phyloP scores from a whole-genome alignment of 2,888 invertebrate genomes.

The Alloscopus bannaensis region DNA sequence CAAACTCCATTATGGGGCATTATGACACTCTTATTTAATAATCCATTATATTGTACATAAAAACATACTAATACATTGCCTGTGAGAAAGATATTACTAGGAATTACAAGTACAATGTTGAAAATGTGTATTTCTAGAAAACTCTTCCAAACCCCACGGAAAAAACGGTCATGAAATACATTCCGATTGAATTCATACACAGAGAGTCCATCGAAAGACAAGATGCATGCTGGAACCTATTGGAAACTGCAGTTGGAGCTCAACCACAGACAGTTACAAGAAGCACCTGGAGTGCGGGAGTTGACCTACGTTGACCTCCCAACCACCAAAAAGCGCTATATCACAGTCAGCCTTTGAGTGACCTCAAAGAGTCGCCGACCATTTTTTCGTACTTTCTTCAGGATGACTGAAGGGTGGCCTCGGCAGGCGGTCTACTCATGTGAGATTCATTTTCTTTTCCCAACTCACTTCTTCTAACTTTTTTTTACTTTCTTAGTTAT shows the following conservation, averaged over 20 bases:
- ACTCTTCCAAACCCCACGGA: no score
- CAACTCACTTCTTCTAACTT: not conserved
- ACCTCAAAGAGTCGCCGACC: slow-evolving; percentile 72
- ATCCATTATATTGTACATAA: no score
- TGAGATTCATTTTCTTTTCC: slow-evolving; percentile 65
- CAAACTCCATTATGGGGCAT: no score
- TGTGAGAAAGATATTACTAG: no score
- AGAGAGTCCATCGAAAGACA: not conserved
- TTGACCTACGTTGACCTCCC: slow-evolving; percentile 69
- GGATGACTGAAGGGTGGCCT: slow-evolving; percentile 72
- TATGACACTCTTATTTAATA: no score
- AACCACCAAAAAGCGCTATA: slow-evolving; percentile 71
- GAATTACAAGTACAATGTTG: no score
- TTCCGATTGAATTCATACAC: not conserved
- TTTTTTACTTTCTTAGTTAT: slow-evolving; percentile 40
- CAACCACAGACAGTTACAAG: slow-evolving; percentile 27
- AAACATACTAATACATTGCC: no score
- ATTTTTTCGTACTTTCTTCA: slow-evolving; percentile 68
- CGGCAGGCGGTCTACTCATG: slow-evolving; percentile 64
- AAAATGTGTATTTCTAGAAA: no score
- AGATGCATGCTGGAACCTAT: not conserved
- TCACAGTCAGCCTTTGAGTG: slow-evolving; percentile 72
- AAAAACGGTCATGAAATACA: not conserved
- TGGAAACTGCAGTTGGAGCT: slow-evolving; percentile 10
- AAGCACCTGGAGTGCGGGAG: slow-evolving; percentile 66